A percentile compares a stretch with the other conserved stretches of the same genome.
Conservation (phyloP, 2,113 vertebrate genomes). For the Galeopterus variegatus region DNA sequence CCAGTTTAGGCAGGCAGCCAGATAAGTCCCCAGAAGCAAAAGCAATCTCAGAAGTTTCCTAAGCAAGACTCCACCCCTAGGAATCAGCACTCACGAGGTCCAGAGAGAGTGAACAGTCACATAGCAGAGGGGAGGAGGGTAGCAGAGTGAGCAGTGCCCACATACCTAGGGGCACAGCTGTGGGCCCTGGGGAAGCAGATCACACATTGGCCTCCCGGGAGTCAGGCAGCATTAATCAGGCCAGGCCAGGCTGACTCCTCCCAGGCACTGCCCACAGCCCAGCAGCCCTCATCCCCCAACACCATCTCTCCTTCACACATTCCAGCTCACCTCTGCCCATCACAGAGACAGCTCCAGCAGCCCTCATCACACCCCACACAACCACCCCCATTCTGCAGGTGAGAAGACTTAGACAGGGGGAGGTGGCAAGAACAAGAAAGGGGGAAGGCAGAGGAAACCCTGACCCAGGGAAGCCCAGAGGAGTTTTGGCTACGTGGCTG, state of each 20-base stretch:
- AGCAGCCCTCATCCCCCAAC: not conserved
- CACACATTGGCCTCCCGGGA: not conserved
- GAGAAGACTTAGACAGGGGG: not conserved
- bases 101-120: too few species aligned
- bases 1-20: not conserved
- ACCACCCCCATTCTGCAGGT: too few species aligned
- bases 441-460: not conserved
- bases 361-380: accelerated
- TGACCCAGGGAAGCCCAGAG: not conserved
- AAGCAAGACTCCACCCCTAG: not conserved
- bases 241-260: not conserved
- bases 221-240: not conserved
- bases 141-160: accelerated
- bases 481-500: not conserved
- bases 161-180: too few species aligned
- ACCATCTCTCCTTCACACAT: not conserved
- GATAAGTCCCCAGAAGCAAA: not conserved
- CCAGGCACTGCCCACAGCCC: not conserved
- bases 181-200: not conserved
- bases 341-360: not conserved
- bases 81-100: not conserved
- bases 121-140: accelerated
- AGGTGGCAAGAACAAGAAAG: not conserved
- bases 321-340: not conserved
- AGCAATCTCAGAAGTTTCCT: not conserved